Conservation (phyloP, 1,140 invertebrate species). For the Diuraphis noxia region DNA sequence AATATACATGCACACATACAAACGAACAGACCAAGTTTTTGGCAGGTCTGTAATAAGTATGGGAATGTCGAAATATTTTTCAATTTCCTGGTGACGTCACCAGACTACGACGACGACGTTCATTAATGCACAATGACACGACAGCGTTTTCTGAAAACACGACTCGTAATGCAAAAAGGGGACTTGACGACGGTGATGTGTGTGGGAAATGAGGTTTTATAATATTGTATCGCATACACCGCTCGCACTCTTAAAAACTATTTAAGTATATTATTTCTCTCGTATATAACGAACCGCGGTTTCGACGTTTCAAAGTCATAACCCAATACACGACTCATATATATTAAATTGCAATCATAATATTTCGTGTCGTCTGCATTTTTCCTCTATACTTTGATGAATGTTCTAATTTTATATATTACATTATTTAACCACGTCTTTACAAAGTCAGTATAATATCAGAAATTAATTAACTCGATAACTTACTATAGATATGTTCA, state of each 20-base stretch:
- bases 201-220: slow-evolving; percentile 45
- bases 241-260: not conserved
- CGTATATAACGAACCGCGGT: slow-evolving; percentile 3
- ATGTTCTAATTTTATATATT: not conserved
- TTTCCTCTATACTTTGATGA: not conserved
- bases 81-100: slow-evolving; percentile 53
- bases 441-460: not conserved
- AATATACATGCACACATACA: not conserved
- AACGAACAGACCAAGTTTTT: slow-evolving; percentile 45
- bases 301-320: not conserved
- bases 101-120: slow-evolving; percentile 40
- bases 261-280: slow-evolving; percentile 5
- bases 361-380: slow-evolving; percentile 16
- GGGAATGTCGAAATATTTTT: slow-evolving; percentile 51
- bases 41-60: slow-evolving; percentile 52
- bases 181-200: not conserved
- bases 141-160: slow-evolving; percentile 44
- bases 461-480: slow-evolving; percentile 11
- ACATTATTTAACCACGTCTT: not conserved
- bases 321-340: not conserved
- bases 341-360: not conserved
- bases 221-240: not conserved
- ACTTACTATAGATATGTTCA: not conserved
- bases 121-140: slow-evolving; percentile 45
- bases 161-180: slow-evolving; percentile 8